Evolutionary conservation across 2,797 vertebrate genomes (phyloP).

Genomic region (Microhierax caerulescens): DNA sequence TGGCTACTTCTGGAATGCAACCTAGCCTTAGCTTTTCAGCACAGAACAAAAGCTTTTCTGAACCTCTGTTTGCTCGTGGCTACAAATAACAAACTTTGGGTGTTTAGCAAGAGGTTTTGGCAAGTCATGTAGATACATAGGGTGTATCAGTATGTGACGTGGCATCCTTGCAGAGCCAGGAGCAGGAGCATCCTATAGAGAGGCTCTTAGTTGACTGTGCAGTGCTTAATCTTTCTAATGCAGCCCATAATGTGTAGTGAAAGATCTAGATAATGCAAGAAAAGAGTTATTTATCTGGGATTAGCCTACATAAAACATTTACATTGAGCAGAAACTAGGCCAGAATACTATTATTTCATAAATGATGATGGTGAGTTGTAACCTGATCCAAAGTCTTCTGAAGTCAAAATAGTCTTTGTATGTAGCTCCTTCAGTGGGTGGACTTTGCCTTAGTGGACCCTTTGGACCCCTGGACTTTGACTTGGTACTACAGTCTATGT

Average conservation of each 20-base stretch:
- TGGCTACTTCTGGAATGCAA: not conserved
- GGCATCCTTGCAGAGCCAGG: not conserved
- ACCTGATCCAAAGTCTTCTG: not conserved
- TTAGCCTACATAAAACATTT: constrained; percentile 53
- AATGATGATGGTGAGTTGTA: not conserved
- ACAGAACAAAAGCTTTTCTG: not conserved
- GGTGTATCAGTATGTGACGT: not conserved
- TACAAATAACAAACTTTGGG: constrained; percentile 8
- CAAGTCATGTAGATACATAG: not conserved
- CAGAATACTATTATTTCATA: constrained; percentile 26
- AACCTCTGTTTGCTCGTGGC: not conserved
- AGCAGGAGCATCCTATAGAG: not conserved
- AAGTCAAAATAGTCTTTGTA: not conserved
- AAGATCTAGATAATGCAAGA: constrained; percentile 39
- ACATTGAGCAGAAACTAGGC: constrained; percentile 1
- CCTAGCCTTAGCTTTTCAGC: not conserved
- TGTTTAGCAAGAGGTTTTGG: constrained; percentile 25
- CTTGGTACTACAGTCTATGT: not conserved
- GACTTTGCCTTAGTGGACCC: not conserved
- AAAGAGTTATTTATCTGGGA: constrained; percentile 65
- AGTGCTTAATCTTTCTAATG: constrained; percentile 14
- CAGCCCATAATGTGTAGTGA: constrained; percentile 16
- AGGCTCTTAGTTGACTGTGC: not conserved
- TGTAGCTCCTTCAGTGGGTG: not conserved
- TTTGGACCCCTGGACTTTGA: not conserved